Evolutionary conservation across 2,797 vertebrate species (phyloP), one percentile per base, ranked within the genome.

Genomic region (Bovichtus diacanthus): DNA sequence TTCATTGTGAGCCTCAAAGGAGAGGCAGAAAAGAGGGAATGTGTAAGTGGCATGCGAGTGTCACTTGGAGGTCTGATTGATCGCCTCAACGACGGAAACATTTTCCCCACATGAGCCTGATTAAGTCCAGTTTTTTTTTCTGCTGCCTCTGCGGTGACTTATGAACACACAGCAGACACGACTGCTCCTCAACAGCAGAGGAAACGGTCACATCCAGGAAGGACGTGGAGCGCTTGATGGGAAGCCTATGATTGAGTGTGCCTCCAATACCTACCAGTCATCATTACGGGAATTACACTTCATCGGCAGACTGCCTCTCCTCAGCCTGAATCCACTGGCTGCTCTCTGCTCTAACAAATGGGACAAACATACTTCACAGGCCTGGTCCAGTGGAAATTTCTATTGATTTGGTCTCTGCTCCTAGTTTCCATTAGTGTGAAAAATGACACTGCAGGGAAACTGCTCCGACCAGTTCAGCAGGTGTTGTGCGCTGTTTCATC

Each of bases 401-500:
- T 88, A 91, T 94, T 75, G 90, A 92, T 91, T 87, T 59, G 47
- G 90, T 83, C 82, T 70, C 71, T 74, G 65, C 70, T 36, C 58
- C 18, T 64, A 49, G 71, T 83, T 91, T 87, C 81, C 80, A 80
- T 87, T 86, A 80, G 72, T 63, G 56, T 71, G 58, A 55, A 75
- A 63, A 82, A 78, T 82, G 68, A 15, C 60, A 23, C 63, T 80
- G 87, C 70, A 61, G 85, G 56, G 63, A 77, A 90, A 92, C 90
- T 27, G 63, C 84, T 88, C 86, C 41, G 74, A 90, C 94, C 65
- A 21, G 92, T 92, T 72, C 11, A 49, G 64, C 92, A 83, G 88
- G 91, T 92, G 81, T 62, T 43, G 41, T 18, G 36, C 0, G 39
- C 13, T 54, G 78, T 34, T 3, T 63, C 39, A 21, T 83, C 16